phyloP scores from a whole-genome alignment of 2,113 vertebrate genomes.

The Tamias sibiricus region DNA sequence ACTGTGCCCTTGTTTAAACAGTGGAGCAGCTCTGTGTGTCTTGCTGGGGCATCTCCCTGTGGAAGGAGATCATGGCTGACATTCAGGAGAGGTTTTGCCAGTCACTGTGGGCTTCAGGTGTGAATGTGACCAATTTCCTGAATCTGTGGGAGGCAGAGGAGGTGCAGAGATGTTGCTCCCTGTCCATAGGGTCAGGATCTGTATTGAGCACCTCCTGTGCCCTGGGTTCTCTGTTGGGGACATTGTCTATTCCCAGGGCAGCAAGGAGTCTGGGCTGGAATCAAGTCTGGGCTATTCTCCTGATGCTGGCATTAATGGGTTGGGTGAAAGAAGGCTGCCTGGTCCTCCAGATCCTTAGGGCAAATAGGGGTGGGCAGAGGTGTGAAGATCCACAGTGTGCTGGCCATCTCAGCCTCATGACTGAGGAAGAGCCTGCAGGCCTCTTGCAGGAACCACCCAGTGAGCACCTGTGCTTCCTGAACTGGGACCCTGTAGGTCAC shows the following conservation, averaged over 20 bases:
- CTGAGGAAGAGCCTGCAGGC: not conserved
- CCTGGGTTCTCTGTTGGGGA: too few species aligned
- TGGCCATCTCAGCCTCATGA: not conserved
- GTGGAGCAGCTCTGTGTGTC: too few species aligned
- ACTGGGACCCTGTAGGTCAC: not conserved
- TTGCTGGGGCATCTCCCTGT: not conserved
- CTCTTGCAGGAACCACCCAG: not conserved
- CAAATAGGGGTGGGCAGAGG: not conserved
- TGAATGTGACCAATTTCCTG: not conserved
- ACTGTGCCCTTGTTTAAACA: too few species aligned
- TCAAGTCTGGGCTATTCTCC: not conserved
- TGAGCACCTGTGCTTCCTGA: not conserved
- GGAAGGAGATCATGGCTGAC: not conserved
- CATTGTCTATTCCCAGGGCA: not conserved
- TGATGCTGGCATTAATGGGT: too few species aligned
- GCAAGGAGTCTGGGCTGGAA: not conserved
- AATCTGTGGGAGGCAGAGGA: not conserved
- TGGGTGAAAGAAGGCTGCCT: not conserved
- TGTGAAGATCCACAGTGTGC: not conserved
- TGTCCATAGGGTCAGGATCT: not conserved
- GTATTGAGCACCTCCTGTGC: too few species aligned
- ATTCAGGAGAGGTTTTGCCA: not conserved
- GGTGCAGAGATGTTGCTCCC: not conserved
- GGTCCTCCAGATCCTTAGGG: not conserved
- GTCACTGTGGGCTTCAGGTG: not conserved